A percentile compares a stretch with the other conserved stretches of the same genome.
Conservation (phyloP, 2,888 invertebrate genomes). For the Tanytarsus gracilentus region DNA sequence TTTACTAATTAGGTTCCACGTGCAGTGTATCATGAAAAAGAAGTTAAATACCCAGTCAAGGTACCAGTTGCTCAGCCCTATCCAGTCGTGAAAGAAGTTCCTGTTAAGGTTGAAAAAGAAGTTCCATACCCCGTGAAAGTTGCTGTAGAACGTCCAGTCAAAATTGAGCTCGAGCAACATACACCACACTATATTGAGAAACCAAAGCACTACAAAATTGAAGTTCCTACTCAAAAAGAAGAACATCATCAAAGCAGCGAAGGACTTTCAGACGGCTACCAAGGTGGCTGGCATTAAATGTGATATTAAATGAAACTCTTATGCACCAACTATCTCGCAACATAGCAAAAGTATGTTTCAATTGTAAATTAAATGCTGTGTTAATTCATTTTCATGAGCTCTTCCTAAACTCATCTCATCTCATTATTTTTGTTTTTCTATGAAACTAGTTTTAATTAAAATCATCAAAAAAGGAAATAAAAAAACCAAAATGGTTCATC, state of each 20-base stretch:
- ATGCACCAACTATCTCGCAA: background rate
- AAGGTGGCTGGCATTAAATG: constrained; percentile 6
- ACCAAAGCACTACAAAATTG: constrained; percentile 64
- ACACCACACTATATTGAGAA: constrained; percentile 62
- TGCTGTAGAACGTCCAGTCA: constrained; percentile 50
- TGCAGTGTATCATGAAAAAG: constrained; percentile 50
- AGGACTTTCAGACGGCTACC: constrained; percentile 15
- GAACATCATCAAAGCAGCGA: constrained; percentile 35
- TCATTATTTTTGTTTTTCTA: constrained; percentile 7
- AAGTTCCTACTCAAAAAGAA: constrained; percentile 47
- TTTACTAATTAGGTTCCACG: constrained; percentile 55
- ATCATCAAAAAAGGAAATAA: background rate
- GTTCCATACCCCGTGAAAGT: constrained; percentile 58
- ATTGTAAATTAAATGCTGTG: background rate
- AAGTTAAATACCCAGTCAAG: constrained; percentile 52
- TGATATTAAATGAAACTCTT: constrained; percentile 9
- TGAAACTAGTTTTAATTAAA: background rate
- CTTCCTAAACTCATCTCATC: background rate
- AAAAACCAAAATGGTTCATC: background rate
- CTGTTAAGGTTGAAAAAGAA: constrained; percentile 47
- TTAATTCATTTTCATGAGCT: constrained; percentile 20
- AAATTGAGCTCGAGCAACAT: constrained; percentile 32
- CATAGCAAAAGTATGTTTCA: background rate
- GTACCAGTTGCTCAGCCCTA: constrained; percentile 57
- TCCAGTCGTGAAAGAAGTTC: constrained; percentile 53